These are phyloP conservation scores for Lobophora halterata DNA, from an alignment of 2,888 invertebrate genomes.

Conservation along the genomic window DNA sequence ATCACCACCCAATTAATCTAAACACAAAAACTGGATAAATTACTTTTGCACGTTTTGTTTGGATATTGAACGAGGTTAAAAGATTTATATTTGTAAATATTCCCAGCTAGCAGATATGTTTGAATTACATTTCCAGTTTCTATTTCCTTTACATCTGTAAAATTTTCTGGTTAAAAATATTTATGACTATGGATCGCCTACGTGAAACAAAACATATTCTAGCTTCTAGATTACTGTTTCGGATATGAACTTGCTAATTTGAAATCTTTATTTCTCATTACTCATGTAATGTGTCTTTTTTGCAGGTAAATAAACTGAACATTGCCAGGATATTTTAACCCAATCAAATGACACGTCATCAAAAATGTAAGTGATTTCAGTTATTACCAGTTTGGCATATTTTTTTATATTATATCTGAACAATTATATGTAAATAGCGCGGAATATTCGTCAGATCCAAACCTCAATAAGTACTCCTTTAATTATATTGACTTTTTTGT, in stretches of 20 bases:
- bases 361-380: slow-evolving; percentile 41
- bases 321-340: slow-evolving; percentile 39
- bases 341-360: slow-evolving; percentile 41
- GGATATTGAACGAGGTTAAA: not conserved
- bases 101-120: not conserved
- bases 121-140: slow-evolving; percentile 1
- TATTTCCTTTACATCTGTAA: slow-evolving; percentile 1
- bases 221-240: slow-evolving; percentile 36
- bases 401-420: slow-evolving; percentile 3
- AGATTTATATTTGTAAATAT: not conserved
- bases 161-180: slow-evolving; percentile 47
- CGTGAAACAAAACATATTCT: slow-evolving; percentile 30
- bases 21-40: slow-evolving; percentile 6
- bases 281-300: slow-evolving; percentile 38
- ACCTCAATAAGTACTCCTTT: too few relatives aligned
- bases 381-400: slow-evolving; percentile 11
- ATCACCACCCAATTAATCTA: slow-evolving; percentile 5
- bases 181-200: slow-evolving; percentile 53
- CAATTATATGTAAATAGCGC: too few relatives aligned
- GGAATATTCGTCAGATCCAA: too few relatives aligned
- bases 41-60: not conserved
- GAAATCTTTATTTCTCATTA: too few relatives aligned
- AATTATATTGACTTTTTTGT: too few relatives aligned
- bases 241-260: too few relatives aligned
- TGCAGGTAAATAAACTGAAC: slow-evolving; percentile 59